Base-by-base conservation (phyloP, 2,113 vertebrate genomes). In the Cariama cristata region DNA sequence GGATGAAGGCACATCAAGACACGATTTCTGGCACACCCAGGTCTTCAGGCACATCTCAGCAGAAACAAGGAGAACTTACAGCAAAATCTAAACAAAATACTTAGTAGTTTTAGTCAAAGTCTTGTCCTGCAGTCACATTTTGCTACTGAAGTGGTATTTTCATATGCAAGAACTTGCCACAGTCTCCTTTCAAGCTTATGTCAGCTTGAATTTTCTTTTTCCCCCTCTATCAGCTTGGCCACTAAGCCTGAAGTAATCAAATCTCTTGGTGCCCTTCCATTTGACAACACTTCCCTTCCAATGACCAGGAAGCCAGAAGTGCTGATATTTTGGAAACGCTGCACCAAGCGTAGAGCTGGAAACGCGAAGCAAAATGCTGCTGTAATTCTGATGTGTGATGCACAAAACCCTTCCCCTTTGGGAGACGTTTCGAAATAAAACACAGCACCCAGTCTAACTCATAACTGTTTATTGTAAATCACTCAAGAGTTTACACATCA, bases 401-500 rank as follows among this genome's bases (percentile, higher is more conserved):
- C 56, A 49, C 19, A 45, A 63, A 75, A 90, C 63, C 68, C 47
- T 64, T 24, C 0, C 8, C 7, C 86, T 73, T 58, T 56, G 85
- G 47, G 50, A 95, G 44, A 18, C 3, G 4, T 22, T 60, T 84
- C 86, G 52, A 74, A 73, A 85, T 45, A 30, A 75, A 64, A 68
- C 73, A 64, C 72, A 77, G 47, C 0, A 12, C 60, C 56, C 77
- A 67, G 81, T 35, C 22, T 59, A 97, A 95, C 91, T 97, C 60
- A 8, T 94, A 95, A 84, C 87, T 88, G 90, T 98, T 98, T 98
- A 98, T 96, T 98, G 97, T 93, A 98, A 98, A 98, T 97, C 96
- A 97, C 94, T 97, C 92, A 79, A 90, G 64, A 95, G 91, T 97
- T 96, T 90, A 95, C 91, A 98, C 86, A 79, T 95, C 88, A 96